Base-by-base conservation (phyloP, 2,888 invertebrate genomes). In the Hypsopygia costalis region DNA sequence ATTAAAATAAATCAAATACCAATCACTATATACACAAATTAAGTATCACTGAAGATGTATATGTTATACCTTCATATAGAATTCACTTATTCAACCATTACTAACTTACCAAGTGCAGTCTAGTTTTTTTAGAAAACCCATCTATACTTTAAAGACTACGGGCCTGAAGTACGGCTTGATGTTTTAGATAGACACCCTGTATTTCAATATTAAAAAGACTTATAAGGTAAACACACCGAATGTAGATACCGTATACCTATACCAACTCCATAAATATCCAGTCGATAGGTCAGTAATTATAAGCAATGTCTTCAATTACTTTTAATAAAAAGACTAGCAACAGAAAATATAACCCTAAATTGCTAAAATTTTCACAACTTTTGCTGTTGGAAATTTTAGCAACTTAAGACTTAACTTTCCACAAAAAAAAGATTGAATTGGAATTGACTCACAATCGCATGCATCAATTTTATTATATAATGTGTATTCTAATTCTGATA, bases 151-250 rank as follows among this genome's bases (percentile, higher is more conserved):
- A 36, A 34, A 40, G 30, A 40, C 46, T 45, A 47, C 43, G 42
- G 44, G 47, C 46, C 47, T 56, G 68, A 76, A 75, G 68, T 76
- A 74, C 61, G 53, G 64, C 67, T 75, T 72, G 76, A 74, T 66
- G 71, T 62, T 58, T 58, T 57, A 55, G 55, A 61, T 67, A 58
- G 57, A 65, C 73, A 81, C 82, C 81, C 81, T 81, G 81, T 82
- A 75, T 69, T 69, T 65, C 58, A 69, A 54, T 62, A 61, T 66
- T 59, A 62, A 33, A 61, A 62, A 60, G 56, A 58, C 48, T 64
- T 55, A 41, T 31, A 25, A 42, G 45, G 30, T 34, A 38, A 40
- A 44, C 40, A 44, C 41, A 42, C 44, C 44, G 40, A n/a, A 43
- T 42, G 25, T 25, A 7, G 2, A 25, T 25, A 25, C 21, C 21